Percentiles rank a stretch among this genome's conserved stretches.
phyloP scores from a whole-genome alignment of 2,113 vertebrate species.

The Erythrocercus mccallii region DNA sequence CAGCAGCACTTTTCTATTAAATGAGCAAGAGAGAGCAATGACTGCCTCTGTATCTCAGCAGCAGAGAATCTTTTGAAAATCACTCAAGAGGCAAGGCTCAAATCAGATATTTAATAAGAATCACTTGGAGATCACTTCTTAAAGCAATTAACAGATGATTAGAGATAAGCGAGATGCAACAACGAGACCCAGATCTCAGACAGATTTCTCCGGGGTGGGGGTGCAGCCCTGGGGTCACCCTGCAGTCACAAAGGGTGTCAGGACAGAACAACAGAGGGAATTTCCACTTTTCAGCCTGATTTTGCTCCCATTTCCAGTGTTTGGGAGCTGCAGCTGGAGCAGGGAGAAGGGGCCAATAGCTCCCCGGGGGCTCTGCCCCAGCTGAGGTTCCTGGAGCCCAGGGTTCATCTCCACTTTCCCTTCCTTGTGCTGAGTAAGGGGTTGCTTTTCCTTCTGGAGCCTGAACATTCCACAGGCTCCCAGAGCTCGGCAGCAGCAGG shows the following conservation, averaged over 20 bases:
- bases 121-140: slow-evolving; percentile 44
- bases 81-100: slow-evolving; percentile 56
- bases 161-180: slow-evolving; percentile 56
- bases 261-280: not conserved
- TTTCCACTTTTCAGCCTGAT: not conserved
- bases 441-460: not conserved
- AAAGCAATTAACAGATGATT: slow-evolving; percentile 62
- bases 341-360: not conserved
- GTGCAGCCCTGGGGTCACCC: not conserved
- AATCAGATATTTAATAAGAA: slow-evolving; percentile 64
- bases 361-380: not conserved
- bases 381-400: not conserved
- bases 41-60: slow-evolving; percentile 29
- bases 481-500: not conserved
- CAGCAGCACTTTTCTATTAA: slow-evolving; percentile 35
- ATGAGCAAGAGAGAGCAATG: not conserved
- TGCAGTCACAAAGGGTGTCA: not conserved
- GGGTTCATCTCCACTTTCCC: not conserved
- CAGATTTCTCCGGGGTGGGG: not conserved
- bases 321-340: not conserved
- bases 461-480: not conserved
- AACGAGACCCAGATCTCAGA: slow-evolving; percentile 18
- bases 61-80: slow-evolving; percentile 29
- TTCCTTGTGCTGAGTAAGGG: not conserved
- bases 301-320: not conserved